Evolutionary conservation across 2,888 invertebrate species (phyloP).

Genomic region (Sphecodes monilicornis): DNA sequence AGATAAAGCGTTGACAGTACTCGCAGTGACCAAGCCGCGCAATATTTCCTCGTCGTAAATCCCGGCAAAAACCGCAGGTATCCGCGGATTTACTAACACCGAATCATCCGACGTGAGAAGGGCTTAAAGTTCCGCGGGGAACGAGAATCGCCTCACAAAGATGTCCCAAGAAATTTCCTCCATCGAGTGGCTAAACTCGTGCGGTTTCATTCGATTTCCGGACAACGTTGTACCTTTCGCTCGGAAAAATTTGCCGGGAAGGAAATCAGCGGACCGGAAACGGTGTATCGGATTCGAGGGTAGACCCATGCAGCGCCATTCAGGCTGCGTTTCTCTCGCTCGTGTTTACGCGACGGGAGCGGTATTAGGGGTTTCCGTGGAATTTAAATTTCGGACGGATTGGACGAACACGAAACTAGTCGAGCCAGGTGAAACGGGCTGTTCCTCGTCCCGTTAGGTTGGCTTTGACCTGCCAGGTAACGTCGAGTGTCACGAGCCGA

Average conservation of each 20-base stretch:
- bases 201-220: neutral
- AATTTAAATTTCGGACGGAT: slow-evolving; percentile 46
- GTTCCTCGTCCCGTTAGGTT: slow-evolving; percentile 20
- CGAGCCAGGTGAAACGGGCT: slow-evolving; percentile 17
- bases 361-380: slow-evolving; percentile 23
- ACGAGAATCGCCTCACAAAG: neutral
- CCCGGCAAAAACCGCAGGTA: neutral
- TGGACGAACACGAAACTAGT: slow-evolving; percentile 18
- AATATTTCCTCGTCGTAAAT: neutral
- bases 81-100: neutral
- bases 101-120: neutral
- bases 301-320: neutral
- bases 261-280: neutral
- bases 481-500: slow-evolving; percentile 26
- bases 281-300: neutral
- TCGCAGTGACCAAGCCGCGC: neutral
- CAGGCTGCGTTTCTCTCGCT: neutral
- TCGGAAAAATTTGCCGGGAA: neutral
- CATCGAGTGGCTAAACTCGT: neutral
- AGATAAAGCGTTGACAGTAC: neutral
- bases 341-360: slow-evolving; percentile 21
- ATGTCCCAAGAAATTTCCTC: neutral
- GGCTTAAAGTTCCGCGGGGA: neutral
- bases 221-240: neutral
- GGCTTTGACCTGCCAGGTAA: slow-evolving; percentile 53